phyloP scores from a whole-genome alignment of 2,888 invertebrate species.

The Hylaea fasciaria region DNA sequence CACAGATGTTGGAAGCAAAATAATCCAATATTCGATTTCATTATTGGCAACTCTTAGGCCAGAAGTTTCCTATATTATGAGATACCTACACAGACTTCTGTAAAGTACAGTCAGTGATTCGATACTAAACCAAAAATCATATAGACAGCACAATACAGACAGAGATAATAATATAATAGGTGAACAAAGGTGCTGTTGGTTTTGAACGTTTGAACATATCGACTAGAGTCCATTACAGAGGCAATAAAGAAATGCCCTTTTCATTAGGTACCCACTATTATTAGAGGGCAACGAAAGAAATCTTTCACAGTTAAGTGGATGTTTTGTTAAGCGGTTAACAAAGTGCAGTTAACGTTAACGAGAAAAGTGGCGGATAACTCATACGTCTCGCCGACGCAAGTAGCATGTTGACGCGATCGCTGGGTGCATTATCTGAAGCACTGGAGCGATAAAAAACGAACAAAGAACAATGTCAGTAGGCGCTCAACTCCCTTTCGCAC shows the following conservation, averaged over 20 bases:
- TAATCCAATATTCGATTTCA: too few species aligned
- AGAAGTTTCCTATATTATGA: too few species aligned
- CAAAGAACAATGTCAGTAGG: slow-evolving; percentile 82
- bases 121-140: too few species aligned
- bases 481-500: slow-evolving; percentile 79
- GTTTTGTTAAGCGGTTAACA: slow-evolving; percentile 64
- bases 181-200: slow-evolving; percentile 22
- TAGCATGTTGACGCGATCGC: slow-evolving; percentile 58
- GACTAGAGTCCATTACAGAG: slow-evolving; percentile 33
- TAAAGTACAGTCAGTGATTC: too few species aligned
- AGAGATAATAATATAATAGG: slow-evolving; percentile 3
- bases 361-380: slow-evolving; percentile 80
- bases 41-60: too few species aligned
- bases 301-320: slow-evolving; percentile 64
- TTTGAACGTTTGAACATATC: slow-evolving; percentile 32
- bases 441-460: slow-evolving; percentile 81
- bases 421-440: slow-evolving; percentile 78
- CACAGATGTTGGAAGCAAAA: too few species aligned
- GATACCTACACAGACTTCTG: too few species aligned
- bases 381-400: slow-evolving; percentile 59
- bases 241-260: slow-evolving; percentile 41
- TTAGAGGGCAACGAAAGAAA: slow-evolving; percentile 57
- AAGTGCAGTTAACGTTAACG: slow-evolving; percentile 70
- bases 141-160: too few species aligned
- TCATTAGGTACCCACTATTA: slow-evolving; percentile 43